Evolutionary conservation across 2,888 invertebrate species (phyloP), one percentile per base, ranked within the genome.

Genomic region (Hypselothyrea guttata): DNA sequence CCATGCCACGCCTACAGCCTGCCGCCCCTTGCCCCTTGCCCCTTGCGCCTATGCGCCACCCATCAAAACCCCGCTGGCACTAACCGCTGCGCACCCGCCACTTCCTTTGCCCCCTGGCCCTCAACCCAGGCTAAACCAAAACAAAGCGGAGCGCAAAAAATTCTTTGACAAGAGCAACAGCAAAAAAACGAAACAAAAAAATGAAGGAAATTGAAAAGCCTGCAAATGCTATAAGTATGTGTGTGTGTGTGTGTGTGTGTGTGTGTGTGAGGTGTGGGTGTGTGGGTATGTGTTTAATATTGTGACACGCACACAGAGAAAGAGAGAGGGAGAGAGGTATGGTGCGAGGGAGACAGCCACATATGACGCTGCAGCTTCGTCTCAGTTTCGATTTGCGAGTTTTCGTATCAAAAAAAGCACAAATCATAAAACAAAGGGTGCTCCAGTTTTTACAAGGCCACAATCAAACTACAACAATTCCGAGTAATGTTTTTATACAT

Each of bases 171-270:
- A 67, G 45, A 67, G 49, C 44, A 56, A 59, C 22, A 58, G 57
- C 53, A 58, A 27, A 16, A 62, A 56, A 58, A 58, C n/a, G n/a
- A n/a, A n/a, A n/a, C n/a, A n/a, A n/a, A n/a, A n/a, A n/a, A n/a
- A n/a, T n/a, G n/a, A 57, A 76, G 74, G 84, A 79, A 83, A 78
- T 78, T 83, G 67, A 78, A 84, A 83, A 73, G 67, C 75, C 44
- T 45, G 57, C 9, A 40, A 60, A 68, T 45, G 63, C 41, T 48
- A 34, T 52, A 22, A 22, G 42, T 35, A 16, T 40, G 42, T 35
- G 28, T 47, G 40, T 41, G 46, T 35, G 41, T 15, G 31, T 57
- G 49, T 44, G 12, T 45, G 40, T 18, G 40, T 44, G 40, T 34
- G 31, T n/a, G 18, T 53, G 13, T 28, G 42, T 31, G 8, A 7